Percentiles rank a stretch among this genome's conserved stretches.
phyloP scores from a whole-genome alignment of 2,888 invertebrate genomes.

The Clepsis dumicolana region DNA sequence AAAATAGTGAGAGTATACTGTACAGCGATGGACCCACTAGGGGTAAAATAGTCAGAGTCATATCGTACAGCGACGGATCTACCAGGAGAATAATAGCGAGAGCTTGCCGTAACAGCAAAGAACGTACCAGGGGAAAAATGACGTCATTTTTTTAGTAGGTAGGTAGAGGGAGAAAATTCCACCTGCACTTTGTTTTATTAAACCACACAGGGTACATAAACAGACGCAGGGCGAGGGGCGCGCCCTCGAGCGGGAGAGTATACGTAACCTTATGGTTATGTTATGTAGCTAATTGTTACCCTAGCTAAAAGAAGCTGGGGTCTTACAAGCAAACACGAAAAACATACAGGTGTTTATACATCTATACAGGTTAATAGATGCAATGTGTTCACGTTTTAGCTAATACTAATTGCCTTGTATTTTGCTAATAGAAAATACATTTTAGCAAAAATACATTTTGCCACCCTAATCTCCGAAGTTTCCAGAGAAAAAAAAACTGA shows the following conservation, averaged over 20 bases:
- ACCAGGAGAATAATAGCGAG: conserved; percentile 10
- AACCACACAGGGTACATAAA: conserved; percentile 32
- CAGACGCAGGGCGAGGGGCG: conserved; percentile 36
- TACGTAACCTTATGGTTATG: conserved; percentile 23
- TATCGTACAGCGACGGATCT: no score
- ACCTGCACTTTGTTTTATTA: conserved; percentile 42
- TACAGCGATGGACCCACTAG: no score
- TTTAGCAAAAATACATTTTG: no score
- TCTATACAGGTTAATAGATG: no score
- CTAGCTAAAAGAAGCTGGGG: conserved; percentile 12
- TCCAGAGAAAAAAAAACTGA: no score
- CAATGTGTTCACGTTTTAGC: no score
- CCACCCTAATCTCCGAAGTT: no score
- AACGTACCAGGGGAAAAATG: conserved; percentile 22
- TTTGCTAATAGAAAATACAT: no score
- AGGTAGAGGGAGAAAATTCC: conserved; percentile 17
- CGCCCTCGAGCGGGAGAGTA: conserved; percentile 24
- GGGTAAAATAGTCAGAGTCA: no score
- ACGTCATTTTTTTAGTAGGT: conserved; percentile 15
- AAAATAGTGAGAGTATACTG: no score
- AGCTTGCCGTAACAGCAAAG: conserved; percentile 1
- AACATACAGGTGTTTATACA: neutral
- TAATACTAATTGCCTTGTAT: no score
- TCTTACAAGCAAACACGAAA: neutral
- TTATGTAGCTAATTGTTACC: conserved; percentile 38